These are phyloP conservation scores for Amiota mariae DNA, from an alignment of 2,888 invertebrate species.

Conservation along the genomic window DNA sequence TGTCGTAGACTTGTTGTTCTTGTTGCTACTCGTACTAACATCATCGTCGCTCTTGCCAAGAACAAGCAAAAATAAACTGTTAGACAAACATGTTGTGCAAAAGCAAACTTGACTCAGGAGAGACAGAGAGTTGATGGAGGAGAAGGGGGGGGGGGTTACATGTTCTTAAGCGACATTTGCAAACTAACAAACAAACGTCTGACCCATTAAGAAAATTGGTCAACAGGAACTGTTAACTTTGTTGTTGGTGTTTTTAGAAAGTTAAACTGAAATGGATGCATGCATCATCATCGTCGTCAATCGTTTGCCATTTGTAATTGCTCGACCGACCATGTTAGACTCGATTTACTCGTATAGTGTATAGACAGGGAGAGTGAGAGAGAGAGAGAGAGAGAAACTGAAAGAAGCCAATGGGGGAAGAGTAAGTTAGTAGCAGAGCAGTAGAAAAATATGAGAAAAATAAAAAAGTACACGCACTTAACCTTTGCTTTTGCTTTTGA, in stretches of 20 bases:
- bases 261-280: neutral
- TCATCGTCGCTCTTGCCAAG: neutral
- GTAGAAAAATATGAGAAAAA: constrained; percentile 8
- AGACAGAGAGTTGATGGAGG: neutral
- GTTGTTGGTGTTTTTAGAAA: constrained; percentile 18
- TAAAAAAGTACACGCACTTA: constrained; percentile 47
- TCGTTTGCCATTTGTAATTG: constrained; percentile 6
- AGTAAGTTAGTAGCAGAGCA: too few relatives aligned
- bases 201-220: constrained; percentile 64
- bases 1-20: constrained; percentile 16
- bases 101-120: neutral
- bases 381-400: constrained; percentile 22
- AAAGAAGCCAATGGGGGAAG: too few relatives aligned
- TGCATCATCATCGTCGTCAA: neutral
- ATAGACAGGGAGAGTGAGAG: neutral
- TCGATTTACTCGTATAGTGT: neutral
- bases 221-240: constrained; percentile 55
- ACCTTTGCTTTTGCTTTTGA: constrained; percentile 57
- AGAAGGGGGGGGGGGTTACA: neutral
- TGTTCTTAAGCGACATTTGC: constrained; percentile 35
- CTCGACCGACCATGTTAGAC: neutral
- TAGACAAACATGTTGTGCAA: neutral
- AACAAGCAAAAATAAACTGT: neutral
- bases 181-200: constrained; percentile 41
- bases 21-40: neutral